These are phyloP conservation scores for Clarias batrachus DNA, from an alignment of 2,113 vertebrate species.

Conservation along the genomic window DNA sequence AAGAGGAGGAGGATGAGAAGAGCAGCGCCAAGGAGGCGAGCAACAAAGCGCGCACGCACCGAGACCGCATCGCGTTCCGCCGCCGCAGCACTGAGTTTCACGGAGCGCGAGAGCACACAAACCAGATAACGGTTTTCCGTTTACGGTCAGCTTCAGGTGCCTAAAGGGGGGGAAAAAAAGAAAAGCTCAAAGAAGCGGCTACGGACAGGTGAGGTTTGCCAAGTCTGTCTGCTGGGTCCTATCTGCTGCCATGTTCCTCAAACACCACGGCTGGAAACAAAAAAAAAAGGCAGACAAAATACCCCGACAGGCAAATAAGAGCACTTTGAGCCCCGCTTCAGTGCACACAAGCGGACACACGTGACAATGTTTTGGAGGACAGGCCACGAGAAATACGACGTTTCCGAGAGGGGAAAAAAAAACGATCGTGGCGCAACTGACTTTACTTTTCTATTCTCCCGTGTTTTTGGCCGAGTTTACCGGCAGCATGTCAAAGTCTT, in stretches of 20 bases:
- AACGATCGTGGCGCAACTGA: neutral
- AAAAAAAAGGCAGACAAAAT: neutral
- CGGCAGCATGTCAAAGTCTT: neutral
- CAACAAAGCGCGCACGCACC: slow-evolving; percentile 36
- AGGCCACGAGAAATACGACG: slow-evolving; percentile 2
- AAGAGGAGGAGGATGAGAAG: slow-evolving; percentile 56
- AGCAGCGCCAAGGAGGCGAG: slow-evolving; percentile 37
- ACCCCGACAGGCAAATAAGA: slow-evolving; percentile 17
- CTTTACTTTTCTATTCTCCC: neutral
- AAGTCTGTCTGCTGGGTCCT: slow-evolving; percentile 66
- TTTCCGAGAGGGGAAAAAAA: neutral
- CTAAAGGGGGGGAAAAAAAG: neutral
- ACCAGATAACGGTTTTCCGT: slow-evolving; percentile 33
- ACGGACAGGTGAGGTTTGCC: slow-evolving; percentile 64
- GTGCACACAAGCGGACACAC: slow-evolving; percentile 25
- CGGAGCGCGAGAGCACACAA: slow-evolving; percentile 4
- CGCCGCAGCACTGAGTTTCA: neutral
- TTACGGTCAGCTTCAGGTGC: slow-evolving; percentile 57
- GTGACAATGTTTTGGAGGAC: slow-evolving; percentile 39
- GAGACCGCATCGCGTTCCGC: slow-evolving; percentile 24
- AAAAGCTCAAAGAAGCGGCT: slow-evolving; percentile 50
- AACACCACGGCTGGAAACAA: slow-evolving; percentile 23
- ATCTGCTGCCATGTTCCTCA: slow-evolving; percentile 64
- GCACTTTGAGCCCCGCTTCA: slow-evolving; percentile 47
- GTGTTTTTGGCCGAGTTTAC: neutral